A percentile compares a stretch with the other conserved stretches of the same genome.
These are phyloP conservation scores for Menura novaehollandiae DNA, from an alignment of 2,113 vertebrate genomes.

Conservation along the genomic window DNA sequence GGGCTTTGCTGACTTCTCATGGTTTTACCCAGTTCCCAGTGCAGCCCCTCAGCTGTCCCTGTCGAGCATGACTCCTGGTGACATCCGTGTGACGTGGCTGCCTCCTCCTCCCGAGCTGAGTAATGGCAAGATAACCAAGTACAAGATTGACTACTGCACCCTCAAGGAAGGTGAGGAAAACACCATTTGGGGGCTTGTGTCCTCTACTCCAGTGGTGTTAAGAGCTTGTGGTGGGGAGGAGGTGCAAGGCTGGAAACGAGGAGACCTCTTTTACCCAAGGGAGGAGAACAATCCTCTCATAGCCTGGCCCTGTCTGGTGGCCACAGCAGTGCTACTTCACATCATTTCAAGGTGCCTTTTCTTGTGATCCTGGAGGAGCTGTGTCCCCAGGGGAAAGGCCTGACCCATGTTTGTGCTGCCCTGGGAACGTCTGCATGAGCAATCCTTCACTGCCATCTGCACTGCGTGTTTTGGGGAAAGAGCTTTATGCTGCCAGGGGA, in stretches of 20 bases:
- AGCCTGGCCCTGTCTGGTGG: background rate
- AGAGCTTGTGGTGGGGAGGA: background rate
- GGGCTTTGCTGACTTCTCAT: background rate
- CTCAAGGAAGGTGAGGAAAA: conserved; percentile 83
- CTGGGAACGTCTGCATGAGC: background rate
- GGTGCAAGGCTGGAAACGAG: background rate
- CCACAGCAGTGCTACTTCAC: background rate
- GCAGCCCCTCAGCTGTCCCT: conserved; percentile 89
- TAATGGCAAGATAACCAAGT: conserved; percentile 85
- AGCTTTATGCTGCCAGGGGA: background rate
- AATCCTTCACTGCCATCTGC: background rate
- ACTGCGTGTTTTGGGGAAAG: background rate
- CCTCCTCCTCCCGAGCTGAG: conserved; percentile 85
- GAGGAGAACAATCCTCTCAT: background rate
- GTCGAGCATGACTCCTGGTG: conserved; percentile 85
- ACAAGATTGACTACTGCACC: conserved; percentile 89
- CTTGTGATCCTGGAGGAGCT: background rate
- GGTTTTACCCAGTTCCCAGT: conserved; percentile 81
- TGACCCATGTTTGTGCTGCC: background rate
- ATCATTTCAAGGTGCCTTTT: background rate
- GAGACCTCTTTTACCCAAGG: background rate
- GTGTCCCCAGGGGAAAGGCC: background rate
- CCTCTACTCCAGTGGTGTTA: background rate
- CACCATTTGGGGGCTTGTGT: accelerated
- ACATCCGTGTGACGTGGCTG: conserved; percentile 90